Evolutionary conservation across 2,888 invertebrate species (phyloP).

Genomic region (Quadriops clusia): DNA sequence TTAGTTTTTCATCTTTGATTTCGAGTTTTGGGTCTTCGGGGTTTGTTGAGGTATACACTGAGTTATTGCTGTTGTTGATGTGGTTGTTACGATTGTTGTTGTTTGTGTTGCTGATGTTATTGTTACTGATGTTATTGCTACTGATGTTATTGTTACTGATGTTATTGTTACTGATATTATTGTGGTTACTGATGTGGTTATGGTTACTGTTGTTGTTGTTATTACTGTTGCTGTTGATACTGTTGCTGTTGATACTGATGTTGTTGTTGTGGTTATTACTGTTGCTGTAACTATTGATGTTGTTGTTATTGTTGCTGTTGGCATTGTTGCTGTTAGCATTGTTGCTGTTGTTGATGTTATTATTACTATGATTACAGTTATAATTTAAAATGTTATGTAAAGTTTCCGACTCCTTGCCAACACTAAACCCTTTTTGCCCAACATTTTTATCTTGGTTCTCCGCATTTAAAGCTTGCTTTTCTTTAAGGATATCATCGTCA

Average conservation of each 20-base stretch:
- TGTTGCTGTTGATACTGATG: slow-evolving; percentile 5
- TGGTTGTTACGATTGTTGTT: slow-evolving; percentile 9
- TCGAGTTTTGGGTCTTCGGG: too few relatives aligned
- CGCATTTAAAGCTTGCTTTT: too few relatives aligned
- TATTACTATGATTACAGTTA: too few relatives aligned
- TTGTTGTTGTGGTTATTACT: slow-evolving; percentile 14
- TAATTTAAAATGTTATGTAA: too few relatives aligned
- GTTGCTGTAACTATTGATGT: slow-evolving; percentile 3
- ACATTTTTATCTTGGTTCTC: too few relatives aligned
- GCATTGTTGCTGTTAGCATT: slow-evolving; percentile 9
- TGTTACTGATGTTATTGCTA: slow-evolving; percentile 18
- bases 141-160: slow-evolving; percentile 16
- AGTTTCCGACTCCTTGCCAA: too few relatives aligned
- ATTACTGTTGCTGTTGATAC: slow-evolving; percentile 3
- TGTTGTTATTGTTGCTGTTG: slow-evolving; percentile 8
- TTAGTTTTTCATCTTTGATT: too few relatives aligned
- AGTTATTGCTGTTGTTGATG: slow-evolving; percentile 13
- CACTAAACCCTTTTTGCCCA: too few relatives aligned
- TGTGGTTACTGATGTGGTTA: slow-evolving; percentile 5
- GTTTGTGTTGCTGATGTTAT: slow-evolving; percentile 12
- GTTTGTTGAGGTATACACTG: slow-evolving; percentile 6
- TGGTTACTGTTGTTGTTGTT: slow-evolving; percentile 5
- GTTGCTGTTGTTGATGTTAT: too few relatives aligned
- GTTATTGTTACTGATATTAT: slow-evolving; percentile 9
- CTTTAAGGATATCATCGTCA: too few relatives aligned